phyloP scores from a whole-genome alignment of 2,888 invertebrate species.

The Camptogramma bilineatum region DNA sequence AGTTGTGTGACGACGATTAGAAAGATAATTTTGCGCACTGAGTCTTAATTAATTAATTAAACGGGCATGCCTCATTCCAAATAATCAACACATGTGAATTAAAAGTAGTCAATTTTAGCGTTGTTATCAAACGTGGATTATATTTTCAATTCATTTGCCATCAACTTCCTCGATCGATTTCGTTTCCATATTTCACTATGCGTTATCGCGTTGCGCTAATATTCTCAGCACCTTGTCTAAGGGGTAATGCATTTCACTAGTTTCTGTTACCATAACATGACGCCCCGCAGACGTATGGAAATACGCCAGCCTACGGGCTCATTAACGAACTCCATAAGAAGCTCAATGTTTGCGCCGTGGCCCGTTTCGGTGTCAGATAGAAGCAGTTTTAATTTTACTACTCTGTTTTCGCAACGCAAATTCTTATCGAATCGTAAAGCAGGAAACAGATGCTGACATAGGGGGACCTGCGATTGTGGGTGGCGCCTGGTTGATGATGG shows the following conservation, averaged over 20 bases:
- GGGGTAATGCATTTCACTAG: constrained; percentile 1
- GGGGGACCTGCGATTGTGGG: too few species aligned
- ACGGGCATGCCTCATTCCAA: too few species aligned
- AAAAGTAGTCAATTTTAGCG: too few species aligned
- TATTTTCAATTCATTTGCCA: neutral
- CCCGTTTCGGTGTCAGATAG: neutral
- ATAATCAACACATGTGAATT: too few species aligned
- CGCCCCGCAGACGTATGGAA: neutral
- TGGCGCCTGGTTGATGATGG: too few species aligned
- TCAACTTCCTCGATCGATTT: neutral
- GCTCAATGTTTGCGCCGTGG: neutral
- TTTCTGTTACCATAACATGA: neutral
- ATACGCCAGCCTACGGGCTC: neutral
- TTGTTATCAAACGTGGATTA: too few species aligned
- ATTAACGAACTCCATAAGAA: neutral
- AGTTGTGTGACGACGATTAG: too few species aligned
- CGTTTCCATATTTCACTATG: neutral
- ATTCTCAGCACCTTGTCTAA: neutral
- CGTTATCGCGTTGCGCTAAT: constrained; percentile 1
- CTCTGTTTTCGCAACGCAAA: neutral
- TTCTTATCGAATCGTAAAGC: too few species aligned
- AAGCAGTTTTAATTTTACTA: neutral
- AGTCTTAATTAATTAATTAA: too few species aligned
- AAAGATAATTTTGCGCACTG: too few species aligned
- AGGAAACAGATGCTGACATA: too few species aligned